Evolutionary conservation across 2,113 vertebrate genomes (phyloP), one percentile per base, ranked within the genome.

Genomic region (Calonectris borealis): DNA sequence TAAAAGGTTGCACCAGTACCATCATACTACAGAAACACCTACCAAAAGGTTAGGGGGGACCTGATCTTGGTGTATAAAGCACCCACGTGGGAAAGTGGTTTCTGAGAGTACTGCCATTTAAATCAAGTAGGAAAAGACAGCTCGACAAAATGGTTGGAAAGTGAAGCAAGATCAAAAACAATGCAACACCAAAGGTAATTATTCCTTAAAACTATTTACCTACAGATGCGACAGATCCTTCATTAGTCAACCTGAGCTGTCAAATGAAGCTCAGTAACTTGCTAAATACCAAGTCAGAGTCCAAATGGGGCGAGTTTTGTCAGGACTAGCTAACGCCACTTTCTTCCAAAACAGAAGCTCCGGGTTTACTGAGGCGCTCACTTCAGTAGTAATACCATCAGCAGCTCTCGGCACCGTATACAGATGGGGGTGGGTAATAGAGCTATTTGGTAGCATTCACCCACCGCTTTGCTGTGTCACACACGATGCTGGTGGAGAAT

Each of bases 91-190:
- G 54, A 88, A 95, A 88, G 20, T 46, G 13, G 7, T 86, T 86
- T 88, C 51, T 82, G 55, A 91, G 46, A 84, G 16, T 54, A 22
- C 25, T 77, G 42, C 29, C 29, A 31, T 48, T 84, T 91, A 78
- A 89, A 93, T 91, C 12, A 24, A 32, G 27, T 11, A 68, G 62
- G 66, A 90, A 77, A 83, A 96, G 49, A 69, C n/a, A 87, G 36
- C 48, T 66, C 0, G 0, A 78, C 66, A 77, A 81, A 93, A 36
- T 27, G n/a, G 19, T 19, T 82, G 69, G 42, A 64, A 89, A 70
- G 55, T 52, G 65, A 96, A 91, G 32, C 55, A 89, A 87, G 69
- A 93, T 85, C 66, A 93, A 82, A 95, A 96, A 5, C 52, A 40
- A 61, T 34, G 78, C 73, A 85, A 76, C 19, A 61, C 72, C 31